Evolutionary conservation across 1,140 invertebrate genomes (phyloP).

Genomic region (Drosophila novamexicana): DNA sequence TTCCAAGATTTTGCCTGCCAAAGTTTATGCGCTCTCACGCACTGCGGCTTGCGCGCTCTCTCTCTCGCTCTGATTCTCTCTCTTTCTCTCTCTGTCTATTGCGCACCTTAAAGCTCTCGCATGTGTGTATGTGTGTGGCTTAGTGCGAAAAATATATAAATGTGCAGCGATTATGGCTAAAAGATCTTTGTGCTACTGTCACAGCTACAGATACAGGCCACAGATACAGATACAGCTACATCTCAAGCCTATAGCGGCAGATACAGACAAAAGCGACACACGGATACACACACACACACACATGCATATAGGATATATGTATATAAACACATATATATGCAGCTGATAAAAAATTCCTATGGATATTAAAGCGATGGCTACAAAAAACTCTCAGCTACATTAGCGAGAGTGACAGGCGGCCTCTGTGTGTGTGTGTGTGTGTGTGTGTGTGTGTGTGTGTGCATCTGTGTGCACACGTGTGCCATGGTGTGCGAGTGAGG

Average conservation of each 20-base stretch:
- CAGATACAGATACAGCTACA: constrained; percentile 6
- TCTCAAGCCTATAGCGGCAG: not conserved
- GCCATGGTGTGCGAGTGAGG: not conserved
- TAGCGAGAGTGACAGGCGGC: constrained; percentile 31
- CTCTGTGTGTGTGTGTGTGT: not conserved
- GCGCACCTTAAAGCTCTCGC: constrained; percentile 64
- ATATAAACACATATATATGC: not conserved
- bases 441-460: constrained; percentile 3
- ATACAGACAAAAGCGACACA: constrained; percentile 31
- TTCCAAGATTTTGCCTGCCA: constrained; percentile 62
- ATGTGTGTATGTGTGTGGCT: constrained; percentile 13
- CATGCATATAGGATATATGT: constrained; percentile 9
- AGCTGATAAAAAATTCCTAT: constrained; percentile 47
- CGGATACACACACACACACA: constrained; percentile 7
- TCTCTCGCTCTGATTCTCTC: constrained; percentile 22
- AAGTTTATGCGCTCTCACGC: constrained; percentile 72
- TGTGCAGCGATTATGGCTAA: constrained; percentile 75
- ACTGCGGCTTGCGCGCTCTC: constrained; percentile 32
- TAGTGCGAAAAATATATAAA: constrained; percentile 57
- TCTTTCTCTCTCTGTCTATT: constrained; percentile 43
- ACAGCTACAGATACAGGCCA: constrained; percentile 44
- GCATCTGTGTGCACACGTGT: not conserved
- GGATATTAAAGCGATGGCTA: constrained; percentile 48
- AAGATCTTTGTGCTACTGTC: constrained; percentile 60
- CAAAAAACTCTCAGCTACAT: constrained; percentile 29